Evolutionary conservation across 2,113 vertebrate genomes (phyloP).

Genomic region (Catharus bicknelli): DNA sequence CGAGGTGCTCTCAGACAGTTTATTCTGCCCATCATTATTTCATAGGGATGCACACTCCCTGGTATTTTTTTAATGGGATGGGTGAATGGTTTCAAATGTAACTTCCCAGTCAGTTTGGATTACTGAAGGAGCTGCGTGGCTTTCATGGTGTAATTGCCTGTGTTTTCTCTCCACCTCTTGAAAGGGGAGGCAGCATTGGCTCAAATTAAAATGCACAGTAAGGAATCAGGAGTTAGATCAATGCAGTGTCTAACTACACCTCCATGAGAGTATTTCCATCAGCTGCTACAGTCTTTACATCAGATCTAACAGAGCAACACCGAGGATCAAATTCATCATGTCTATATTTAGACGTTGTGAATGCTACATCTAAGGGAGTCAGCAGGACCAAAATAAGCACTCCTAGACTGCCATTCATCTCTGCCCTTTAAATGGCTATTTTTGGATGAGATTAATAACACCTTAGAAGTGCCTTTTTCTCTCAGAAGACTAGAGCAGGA

Average conservation of each 20-base stretch:
- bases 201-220: conserved; percentile 33
- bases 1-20: conserved; percentile 41
- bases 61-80: conserved; percentile 56
- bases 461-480: conserved; percentile 13
- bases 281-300: conserved; percentile 10
- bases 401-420: conserved; percentile 17
- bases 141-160: conserved; percentile 42
- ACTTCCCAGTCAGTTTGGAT: conserved; percentile 48
- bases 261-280: conserved; percentile 17
- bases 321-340: conserved; percentile 36
- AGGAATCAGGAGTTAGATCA: background rate
- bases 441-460: conserved; percentile 3
- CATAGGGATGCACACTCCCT: background rate
- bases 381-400: conserved; percentile 3
- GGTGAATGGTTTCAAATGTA: conserved; percentile 44
- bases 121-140: background rate
- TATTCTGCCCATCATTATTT: conserved; percentile 69
- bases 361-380: conserved; percentile 20
- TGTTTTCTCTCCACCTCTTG: conserved; percentile 43
- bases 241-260: conserved; percentile 14
- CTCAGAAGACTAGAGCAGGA: background rate
- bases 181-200: conserved; percentile 25
- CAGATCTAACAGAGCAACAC: conserved; percentile 21
- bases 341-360: background rate
- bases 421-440: background rate